A percentile compares a stretch with the other conserved stretches of the same genome.
Evolutionary conservation across 2,888 invertebrate genomes (phyloP).

Genomic region (Noctua fimbriata): DNA sequence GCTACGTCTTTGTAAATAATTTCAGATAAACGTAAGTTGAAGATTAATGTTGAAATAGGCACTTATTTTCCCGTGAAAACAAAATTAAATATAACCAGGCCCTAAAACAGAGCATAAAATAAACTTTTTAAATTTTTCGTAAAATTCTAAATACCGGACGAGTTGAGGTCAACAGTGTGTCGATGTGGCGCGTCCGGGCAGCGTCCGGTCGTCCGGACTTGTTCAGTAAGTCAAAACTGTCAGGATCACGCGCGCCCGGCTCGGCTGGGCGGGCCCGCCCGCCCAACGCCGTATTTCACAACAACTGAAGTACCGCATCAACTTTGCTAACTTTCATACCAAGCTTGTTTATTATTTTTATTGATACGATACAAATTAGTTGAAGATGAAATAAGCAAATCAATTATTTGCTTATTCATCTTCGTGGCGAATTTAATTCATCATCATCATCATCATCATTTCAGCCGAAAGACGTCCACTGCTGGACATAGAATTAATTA

Average conservation of each 20-base stretch:
- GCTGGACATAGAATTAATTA: too few species aligned
- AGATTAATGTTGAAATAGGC: neutral
- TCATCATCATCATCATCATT: too few species aligned
- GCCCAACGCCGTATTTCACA: constrained; percentile 59
- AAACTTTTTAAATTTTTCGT: neutral
- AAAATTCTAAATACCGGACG: constrained; percentile 32
- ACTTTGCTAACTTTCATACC: constrained; percentile 46
- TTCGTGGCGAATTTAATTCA: neutral
- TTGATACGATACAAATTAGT: constrained; percentile 5
- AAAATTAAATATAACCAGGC: neutral
- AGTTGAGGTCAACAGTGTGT: constrained; percentile 67
- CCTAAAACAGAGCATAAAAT: neutral
- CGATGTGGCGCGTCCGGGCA: constrained; percentile 56
- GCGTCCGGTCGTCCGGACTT: constrained; percentile 57
- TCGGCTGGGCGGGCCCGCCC: constrained; percentile 50
- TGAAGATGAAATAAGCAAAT: neutral
- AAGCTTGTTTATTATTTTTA: constrained; percentile 32
- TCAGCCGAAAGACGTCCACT: too few species aligned
- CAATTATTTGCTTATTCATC: too few species aligned
- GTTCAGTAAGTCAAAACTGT: constrained; percentile 79
- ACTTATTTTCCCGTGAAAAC: neutral
- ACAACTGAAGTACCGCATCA: constrained; percentile 54
- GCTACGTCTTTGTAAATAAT: neutral
- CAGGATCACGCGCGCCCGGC: constrained; percentile 73
- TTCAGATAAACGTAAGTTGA: neutral